Conservation (phyloP, 2,888 invertebrate species). For the Salticus scenicus region DNA sequence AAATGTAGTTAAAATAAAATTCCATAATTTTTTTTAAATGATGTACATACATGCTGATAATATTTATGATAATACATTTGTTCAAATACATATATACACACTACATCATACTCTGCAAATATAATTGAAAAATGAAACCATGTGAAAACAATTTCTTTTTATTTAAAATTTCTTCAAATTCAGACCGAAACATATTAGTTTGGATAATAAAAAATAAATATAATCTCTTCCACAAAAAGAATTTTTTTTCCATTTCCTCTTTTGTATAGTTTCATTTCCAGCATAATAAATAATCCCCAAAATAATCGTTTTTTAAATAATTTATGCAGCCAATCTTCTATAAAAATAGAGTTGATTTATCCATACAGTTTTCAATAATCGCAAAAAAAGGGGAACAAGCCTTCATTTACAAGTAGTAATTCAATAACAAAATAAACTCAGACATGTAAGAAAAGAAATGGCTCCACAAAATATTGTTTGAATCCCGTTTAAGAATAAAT, state of each 20-base stretch:
- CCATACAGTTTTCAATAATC: not conserved
- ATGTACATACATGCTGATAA: no score
- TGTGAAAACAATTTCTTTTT: no score
- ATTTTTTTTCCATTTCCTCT: not conserved
- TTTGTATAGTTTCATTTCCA: not conserved
- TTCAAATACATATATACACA: no score
- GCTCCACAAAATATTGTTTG: not conserved
- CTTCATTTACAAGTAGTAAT: not conserved
- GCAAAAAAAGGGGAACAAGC: not conserved
- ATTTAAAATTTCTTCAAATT: no score
- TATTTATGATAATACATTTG: no score
- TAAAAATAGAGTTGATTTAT: not conserved
- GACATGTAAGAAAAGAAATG: not conserved
- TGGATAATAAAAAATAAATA: no score
- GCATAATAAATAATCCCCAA: not conserved
- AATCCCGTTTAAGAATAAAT: not conserved
- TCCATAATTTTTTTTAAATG: no score
- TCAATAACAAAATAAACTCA: not conserved
- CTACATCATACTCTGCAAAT: no score
- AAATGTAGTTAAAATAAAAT: no score
- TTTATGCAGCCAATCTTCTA: not conserved
- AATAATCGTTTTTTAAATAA: not conserved
- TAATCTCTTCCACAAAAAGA: no score
- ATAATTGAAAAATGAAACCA: no score
- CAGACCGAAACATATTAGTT: no score